phyloP scores from a whole-genome alignment of 2,888 invertebrate genomes.

The Drosophila nigritarsus region DNA sequence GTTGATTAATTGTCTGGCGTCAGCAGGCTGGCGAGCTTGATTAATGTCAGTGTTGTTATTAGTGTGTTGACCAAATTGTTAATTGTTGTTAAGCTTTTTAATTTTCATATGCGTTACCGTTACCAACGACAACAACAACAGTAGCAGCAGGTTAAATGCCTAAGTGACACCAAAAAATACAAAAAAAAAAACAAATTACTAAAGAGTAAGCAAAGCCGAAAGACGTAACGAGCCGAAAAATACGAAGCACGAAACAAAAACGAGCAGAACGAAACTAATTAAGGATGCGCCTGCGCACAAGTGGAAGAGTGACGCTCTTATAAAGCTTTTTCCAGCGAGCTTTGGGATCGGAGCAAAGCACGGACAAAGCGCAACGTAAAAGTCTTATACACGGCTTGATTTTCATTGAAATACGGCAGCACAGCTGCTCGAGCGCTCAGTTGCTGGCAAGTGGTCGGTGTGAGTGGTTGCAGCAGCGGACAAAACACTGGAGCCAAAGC shows the following conservation, averaged over 20 bases:
- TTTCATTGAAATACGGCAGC: constrained; percentile 85
- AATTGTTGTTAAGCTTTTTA: constrained; percentile 75
- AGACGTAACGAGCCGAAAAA: constrained; percentile 5
- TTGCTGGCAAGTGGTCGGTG: constrained; percentile 84
- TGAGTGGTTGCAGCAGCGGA: constrained; percentile 70
- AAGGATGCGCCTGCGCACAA: constrained; percentile 73
- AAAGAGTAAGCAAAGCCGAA: constrained; percentile 26
- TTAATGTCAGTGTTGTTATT: constrained; percentile 60
- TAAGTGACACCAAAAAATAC: constrained; percentile 18
- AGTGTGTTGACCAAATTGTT: constrained; percentile 63
- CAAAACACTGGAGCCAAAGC: constrained; percentile 21
- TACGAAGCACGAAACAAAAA: constrained; percentile 11
- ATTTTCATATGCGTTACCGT: constrained; percentile 63
- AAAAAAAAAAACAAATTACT: neutral
- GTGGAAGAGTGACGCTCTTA: constrained; percentile 51
- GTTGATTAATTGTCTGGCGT: constrained; percentile 65
- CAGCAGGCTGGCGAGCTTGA: constrained; percentile 46
- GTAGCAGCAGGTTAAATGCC: constrained; percentile 51
- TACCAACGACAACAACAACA: constrained; percentile 17
- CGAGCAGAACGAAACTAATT: constrained; percentile 48
- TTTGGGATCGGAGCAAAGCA: constrained; percentile 53
- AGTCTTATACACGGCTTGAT: constrained; percentile 62
- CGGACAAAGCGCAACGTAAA: constrained; percentile 29
- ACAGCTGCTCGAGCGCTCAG: constrained; percentile 84
- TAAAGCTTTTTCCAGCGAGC: constrained; percentile 59